Conservation (phyloP, 2,797 vertebrate genomes). For the Alcedo quadribrachys region DNA sequence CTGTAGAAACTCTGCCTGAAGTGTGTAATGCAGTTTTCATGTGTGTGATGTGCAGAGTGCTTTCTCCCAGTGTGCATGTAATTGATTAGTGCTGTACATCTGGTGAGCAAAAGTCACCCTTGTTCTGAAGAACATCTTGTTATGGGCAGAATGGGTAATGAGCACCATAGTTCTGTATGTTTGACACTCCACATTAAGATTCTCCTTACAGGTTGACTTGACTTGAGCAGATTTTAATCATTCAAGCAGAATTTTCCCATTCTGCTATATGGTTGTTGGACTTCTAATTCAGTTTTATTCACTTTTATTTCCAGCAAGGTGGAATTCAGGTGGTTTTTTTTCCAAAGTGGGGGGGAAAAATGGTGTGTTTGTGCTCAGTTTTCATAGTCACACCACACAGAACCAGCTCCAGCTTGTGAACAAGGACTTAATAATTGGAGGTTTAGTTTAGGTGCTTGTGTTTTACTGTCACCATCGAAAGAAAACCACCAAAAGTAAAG, state of each 20-base stretch:
- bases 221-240: background rate
- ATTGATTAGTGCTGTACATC: background rate
- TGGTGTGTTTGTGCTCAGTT: background rate
- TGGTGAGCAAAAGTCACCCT: background rate
- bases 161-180: background rate
- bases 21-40: background rate
- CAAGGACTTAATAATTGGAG: background rate
- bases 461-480: background rate
- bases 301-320: background rate
- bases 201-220: background rate
- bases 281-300: background rate
- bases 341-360: background rate
- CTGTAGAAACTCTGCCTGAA: background rate
- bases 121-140: background rate
- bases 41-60: background rate
- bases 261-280: background rate
- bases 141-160: background rate
- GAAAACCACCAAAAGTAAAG: background rate
- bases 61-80: background rate
- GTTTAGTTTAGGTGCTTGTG: background rate
- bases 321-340: background rate
- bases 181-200: background rate
- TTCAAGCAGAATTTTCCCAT: background rate
- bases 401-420: background rate
- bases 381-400: fast-evolving